Conservation (phyloP, 1,140 invertebrate species). For the Battus philenor region DNA sequence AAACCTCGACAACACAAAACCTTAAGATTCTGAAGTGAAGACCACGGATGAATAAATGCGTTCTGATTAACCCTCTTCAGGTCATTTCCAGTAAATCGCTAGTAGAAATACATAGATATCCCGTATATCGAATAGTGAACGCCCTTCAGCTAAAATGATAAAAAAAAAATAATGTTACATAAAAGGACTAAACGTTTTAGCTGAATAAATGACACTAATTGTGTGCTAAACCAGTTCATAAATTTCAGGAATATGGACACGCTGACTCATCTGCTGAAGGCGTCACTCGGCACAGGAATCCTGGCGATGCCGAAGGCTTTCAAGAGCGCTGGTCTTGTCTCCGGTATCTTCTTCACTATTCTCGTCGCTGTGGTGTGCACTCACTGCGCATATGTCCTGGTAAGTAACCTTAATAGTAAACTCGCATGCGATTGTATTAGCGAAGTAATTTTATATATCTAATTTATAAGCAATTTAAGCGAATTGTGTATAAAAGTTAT, state of each 20-base stretch:
- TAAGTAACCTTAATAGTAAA: slow-evolving; percentile 78
- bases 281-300: slow-evolving; percentile 93
- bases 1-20: too few species aligned
- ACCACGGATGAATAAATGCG: too few species aligned
- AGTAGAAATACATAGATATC: too few species aligned
- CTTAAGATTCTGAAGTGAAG: too few species aligned
- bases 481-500: too few species aligned
- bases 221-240: slow-evolving; percentile 12
- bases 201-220: neutral
- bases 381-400: slow-evolving; percentile 90
- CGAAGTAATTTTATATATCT: too few species aligned
- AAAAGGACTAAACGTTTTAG: neutral
- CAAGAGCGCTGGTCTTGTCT: slow-evolving; percentile 84
- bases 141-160: neutral
- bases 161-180: neutral
- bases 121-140: too few species aligned
- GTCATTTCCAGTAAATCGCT: too few species aligned
- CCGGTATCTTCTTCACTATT: slow-evolving; percentile 87
- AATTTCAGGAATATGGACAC: slow-evolving; percentile 86
- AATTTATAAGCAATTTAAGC: too few species aligned
- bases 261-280: slow-evolving; percentile 90
- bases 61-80: too few species aligned
- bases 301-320: slow-evolving; percentile 93
- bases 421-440: too few species aligned
- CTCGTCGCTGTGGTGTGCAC: slow-evolving; percentile 89